Base-by-base conservation (phyloP, 2,888 invertebrate genomes). In the Disparrhopalites patrizii region DNA sequence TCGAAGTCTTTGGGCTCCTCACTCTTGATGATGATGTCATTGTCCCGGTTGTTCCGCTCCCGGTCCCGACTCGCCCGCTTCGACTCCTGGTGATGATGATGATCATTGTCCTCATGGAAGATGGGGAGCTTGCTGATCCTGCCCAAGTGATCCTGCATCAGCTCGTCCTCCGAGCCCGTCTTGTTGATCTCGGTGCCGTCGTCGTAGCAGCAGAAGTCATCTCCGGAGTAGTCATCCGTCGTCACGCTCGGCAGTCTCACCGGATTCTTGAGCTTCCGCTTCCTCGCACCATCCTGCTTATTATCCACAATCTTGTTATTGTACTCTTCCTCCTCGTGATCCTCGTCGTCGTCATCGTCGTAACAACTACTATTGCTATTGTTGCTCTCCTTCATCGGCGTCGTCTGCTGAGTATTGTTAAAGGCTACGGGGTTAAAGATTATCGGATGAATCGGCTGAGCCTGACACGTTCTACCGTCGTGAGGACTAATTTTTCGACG, bases 401-500 rank as follows among this genome's bases (percentile, higher is more conserved):
- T 25, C 13, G 55, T 50, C 38, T 47, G 33, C 20, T 56, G 50
- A 23, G 63, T 62, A 33, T 64, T 83, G 2, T 91, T 81, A 50
- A 71, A 70, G 18, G 70, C 67, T 38, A 71, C 62, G 40, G 67
- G 65, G 52, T 71, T 65, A 33, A 70, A 70, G 5, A 72, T 69
- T 28, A 69, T 66, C 23, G 70, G 66, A 23, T 70, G 47, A 36
- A 61, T 61, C 20, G 61, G 28, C 36, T 31, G 36, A 1, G 91
- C 86, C 81, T 92, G 92, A 2, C 93, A 87, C 68, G 91, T 92
- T 73, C 94, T 84, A 0, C 94, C 94, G 76, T 94, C 94, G 76
- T 94, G 93, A 0, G 94, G 94, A 23, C 93, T 93, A 76, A 94
- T 93, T 81, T 96, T 96, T 75, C 96, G 83, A 68, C 95, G 84